Conservation (phyloP, 2,113 vertebrate genomes). For the Misgurnus anguillicaudatus region DNA sequence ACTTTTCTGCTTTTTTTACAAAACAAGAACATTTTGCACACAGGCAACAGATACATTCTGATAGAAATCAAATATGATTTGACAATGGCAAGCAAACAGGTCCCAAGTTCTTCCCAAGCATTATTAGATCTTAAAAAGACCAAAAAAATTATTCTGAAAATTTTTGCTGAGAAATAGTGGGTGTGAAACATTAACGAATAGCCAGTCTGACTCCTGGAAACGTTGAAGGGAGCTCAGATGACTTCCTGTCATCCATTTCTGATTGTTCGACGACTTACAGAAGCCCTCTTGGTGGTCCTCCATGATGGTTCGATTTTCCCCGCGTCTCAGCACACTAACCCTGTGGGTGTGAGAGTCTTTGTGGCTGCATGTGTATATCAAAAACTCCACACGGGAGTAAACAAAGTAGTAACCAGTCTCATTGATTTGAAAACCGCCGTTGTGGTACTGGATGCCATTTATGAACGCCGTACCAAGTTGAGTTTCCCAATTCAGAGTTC, state of each 20-base stretch:
- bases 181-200: slow-evolving; percentile 70
- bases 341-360: slow-evolving; percentile 66
- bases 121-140: slow-evolving; percentile 69
- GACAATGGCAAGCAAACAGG: background rate
- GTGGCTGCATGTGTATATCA: slow-evolving; percentile 66
- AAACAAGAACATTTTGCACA: background rate
- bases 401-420: slow-evolving; percentile 82
- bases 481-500: slow-evolving; percentile 79
- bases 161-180: slow-evolving; percentile 53
- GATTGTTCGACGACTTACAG: slow-evolving; percentile 41
- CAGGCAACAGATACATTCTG: background rate
- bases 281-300: slow-evolving; percentile 57
- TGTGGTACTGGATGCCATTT: slow-evolving; percentile 72
- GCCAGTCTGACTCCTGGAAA: slow-evolving; percentile 60
- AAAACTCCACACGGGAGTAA: slow-evolving; percentile 83
- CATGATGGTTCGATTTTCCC: slow-evolving; percentile 53
- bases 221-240: slow-evolving; percentile 58
- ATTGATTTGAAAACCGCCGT: slow-evolving; percentile 78
- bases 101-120: background rate
- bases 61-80: background rate
- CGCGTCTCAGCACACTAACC: slow-evolving; percentile 65
- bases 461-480: slow-evolving; percentile 70
- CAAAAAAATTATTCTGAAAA: slow-evolving; percentile 70
- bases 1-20: background rate
- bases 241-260: slow-evolving; percentile 64